Percentiles rank a stretch among this genome's conserved stretches.
phyloP scores from a whole-genome alignment of 2,113 vertebrate genomes.

The Lamprotornis superbus region DNA sequence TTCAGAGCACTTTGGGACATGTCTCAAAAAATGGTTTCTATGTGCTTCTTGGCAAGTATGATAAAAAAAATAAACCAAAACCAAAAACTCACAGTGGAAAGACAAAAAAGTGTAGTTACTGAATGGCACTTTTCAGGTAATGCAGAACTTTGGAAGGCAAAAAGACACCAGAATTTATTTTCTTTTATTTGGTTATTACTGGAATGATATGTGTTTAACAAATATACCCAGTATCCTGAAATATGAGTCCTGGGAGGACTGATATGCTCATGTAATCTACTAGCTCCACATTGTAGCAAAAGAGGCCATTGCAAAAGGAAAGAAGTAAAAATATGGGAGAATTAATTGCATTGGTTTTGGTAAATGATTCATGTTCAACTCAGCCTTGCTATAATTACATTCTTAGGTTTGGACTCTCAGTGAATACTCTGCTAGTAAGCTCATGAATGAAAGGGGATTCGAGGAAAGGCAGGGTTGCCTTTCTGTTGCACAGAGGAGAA shows the following conservation, averaged over 20 bases:
- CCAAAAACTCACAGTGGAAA: background rate
- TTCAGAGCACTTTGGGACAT: background rate
- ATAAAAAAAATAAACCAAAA: background rate
- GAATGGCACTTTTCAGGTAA: background rate
- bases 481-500: background rate
- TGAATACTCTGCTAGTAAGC: background rate
- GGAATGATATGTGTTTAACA: background rate
- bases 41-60: background rate
- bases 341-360: background rate
- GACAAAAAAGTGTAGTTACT: background rate
- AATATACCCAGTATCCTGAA: background rate
- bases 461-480: background rate
- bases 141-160: background rate
- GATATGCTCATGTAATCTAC: accelerated
- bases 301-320: background rate
- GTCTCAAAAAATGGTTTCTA: background rate
- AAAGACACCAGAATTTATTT: background rate
- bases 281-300: background rate
- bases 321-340: background rate
- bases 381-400: background rate
- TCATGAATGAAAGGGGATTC: background rate
- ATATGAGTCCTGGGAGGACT: background rate
- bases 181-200: background rate
- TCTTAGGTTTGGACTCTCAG: background rate
- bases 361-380: background rate